Base-by-base conservation (phyloP, 2,113 vertebrate genomes). In the Ornithorhynchus anatinus region DNA sequence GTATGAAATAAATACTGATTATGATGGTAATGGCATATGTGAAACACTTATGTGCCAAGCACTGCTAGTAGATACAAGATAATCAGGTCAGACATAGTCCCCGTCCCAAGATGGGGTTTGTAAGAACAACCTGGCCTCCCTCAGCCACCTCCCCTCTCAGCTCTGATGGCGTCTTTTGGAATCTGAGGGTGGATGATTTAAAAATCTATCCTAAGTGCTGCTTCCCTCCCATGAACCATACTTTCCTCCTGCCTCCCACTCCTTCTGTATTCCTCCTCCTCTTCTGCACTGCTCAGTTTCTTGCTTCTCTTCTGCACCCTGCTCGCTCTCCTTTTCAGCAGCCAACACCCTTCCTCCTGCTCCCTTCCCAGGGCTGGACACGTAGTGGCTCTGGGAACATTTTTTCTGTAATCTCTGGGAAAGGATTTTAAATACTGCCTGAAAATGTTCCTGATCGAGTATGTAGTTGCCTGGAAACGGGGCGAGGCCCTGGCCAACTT, bases 401-500 rank as follows among this genome's bases (percentile, higher is more conserved):
- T 67, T 77, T 79, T 70, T 48, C 31, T 48, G 58, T 52, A 72
- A 47, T 80, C 79, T 60, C 50, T 81, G 77, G 73, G 75, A 85
- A 84, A 81, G 40, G 14, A 43, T 77, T 71, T 56, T 64, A 58
- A 72, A 72, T 6, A 53, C 25, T 47, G 67, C 12, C 22, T 48
- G 25, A 56, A 63, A 59, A 52, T 38, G 8, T 7, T 45, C n/a
- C 63, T 60, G 60, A 83, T 69, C 51, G 27, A 69, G n/a, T 27
- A 31, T 70, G 79, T 43, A 35, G 69, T 47, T 81, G 79, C 72
- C 82, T 83, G 72, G 62, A 85, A 82, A 85, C 69, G 72, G 33
- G 39, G 38, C 68, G 45, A 52, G 62, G 42, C 23, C 71, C 12
- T 60, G 83, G 59, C 77, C 72, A 81, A 80, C 64, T 85, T 88